Base-by-base conservation (phyloP, 2,888 invertebrate genomes). In the Emmelina monodactyla region DNA sequence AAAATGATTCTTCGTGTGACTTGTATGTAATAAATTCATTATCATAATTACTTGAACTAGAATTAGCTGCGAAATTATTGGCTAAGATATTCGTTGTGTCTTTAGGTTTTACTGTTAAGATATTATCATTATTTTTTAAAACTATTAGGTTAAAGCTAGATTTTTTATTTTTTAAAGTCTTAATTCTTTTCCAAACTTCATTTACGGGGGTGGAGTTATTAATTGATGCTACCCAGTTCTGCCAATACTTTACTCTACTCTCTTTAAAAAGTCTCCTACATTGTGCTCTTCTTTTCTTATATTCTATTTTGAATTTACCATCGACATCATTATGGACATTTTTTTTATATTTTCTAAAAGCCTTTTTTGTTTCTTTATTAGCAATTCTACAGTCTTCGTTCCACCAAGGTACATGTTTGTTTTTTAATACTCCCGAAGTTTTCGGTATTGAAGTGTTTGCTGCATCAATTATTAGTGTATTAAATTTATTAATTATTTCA, bases 21-120 rank as follows among this genome's bases (percentile, higher is more conserved):
- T 15, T 37, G 25, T 16, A 29, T 13, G 3, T 11, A 12, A 33
- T 14, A 25, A 40, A 38, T 13, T 32, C 7, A 14, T 31, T 14
- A 28, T 40, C 32, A 37, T 40, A 43, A 30, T 42, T 42, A 14
- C 25, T 36, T 13, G 38, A 37, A 19, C 35, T 38, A 2, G 40
- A 42, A 35, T 40, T 40, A 6, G 14, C 5, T 7, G 38, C 34
- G 33, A 42, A 42, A 1, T 32, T 35, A 22, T 37, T 22, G 13
- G 37, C 40, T 14, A 40, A 31, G 16, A 39, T 10, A 15, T 36
- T 32, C 5, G 36, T 11, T 6, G 10, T 32, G 15, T 32, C 36
- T 4, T 14, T 28, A 9, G 36, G 36, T 12, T 32, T 28, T 6
- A 16, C n/a, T 15, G 15, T 31, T 16, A 31, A 13, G 11, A 4